Base-by-base conservation (phyloP, 2,113 vertebrate species). In the Podilymbus podiceps region DNA sequence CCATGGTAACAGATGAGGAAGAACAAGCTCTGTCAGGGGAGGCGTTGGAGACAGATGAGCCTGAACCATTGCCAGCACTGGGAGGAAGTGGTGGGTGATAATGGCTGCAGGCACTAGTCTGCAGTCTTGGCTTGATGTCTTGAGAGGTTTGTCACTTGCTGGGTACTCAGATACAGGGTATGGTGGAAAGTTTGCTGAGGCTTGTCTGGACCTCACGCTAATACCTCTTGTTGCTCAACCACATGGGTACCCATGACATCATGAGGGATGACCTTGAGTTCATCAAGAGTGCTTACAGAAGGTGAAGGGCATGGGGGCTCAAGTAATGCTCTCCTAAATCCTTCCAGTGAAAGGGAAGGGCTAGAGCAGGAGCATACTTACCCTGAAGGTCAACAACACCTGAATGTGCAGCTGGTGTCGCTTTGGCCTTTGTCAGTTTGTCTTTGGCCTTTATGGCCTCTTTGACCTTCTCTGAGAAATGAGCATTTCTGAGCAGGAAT, bases 1-100 rank as follows among this genome's bases (percentile, higher is more conserved):
- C 86, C 83, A 67, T 93, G 94, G 94, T 74, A 96, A 95, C 90
- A 66, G 78, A 76, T 76, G 50, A 80, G 75, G 79, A 69, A 73
- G 82, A 96, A 42, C 58, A 90, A 76, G 55, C 28, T 90, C 49
- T 95, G 50, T 85, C 88, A 88, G 88, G 67, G 82, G 47, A 83
- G 67, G 46, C 75, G 55, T 46, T 93, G 63, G 38, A 90, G 63
- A 25, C 55, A 66, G 78, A 85, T 77, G 67, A 96, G 81, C 78
- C 75, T 73, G 62, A 83, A 31, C 71, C 3, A 3, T 63, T 82
- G 33, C 76, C 3, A 5, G n/a, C 75, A 46, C 40, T 85, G 60
- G 35, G 79, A 92, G 60, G 73, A 87, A 79, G 63, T 16, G 0
- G 21, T 90, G 82, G 75, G 75, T 85, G 90, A 60, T 73, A 64